A percentile compares a stretch with the other conserved stretches of the same genome.
Evolutionary conservation across 2,888 invertebrate species (phyloP).

Genomic region (Pollenia labialis): DNA sequence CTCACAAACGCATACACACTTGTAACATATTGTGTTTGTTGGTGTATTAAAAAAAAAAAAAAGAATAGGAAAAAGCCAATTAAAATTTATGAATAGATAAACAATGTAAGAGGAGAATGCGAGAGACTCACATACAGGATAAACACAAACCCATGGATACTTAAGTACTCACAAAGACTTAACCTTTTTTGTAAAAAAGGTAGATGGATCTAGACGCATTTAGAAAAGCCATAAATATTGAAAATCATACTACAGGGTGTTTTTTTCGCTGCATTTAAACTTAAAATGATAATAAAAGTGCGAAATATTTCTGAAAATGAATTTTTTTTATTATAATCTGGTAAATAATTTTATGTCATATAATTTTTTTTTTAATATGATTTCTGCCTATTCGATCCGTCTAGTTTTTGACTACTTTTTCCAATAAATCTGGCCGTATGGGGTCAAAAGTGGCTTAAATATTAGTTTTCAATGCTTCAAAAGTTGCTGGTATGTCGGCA

Average conservation of each 20-base stretch:
- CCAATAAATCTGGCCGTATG: too few species aligned
- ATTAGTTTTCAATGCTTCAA: too few species aligned
- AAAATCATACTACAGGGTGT: slow-evolving; percentile 11
- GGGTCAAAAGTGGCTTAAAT: too few species aligned
- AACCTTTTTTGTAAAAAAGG: neutral
- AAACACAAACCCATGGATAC: neutral
- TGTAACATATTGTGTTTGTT: slow-evolving; percentile 42
- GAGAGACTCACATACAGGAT: neutral
- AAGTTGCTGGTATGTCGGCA: too few species aligned
- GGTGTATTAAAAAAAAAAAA: slow-evolving; percentile 21
- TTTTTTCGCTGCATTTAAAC: too few species aligned
- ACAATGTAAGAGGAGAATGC: slow-evolving; percentile 11
- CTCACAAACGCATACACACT: neutral
- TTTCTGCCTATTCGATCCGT: too few species aligned
- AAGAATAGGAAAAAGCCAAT: slow-evolving; percentile 61
- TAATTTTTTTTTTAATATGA: too few species aligned
- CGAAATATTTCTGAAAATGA: too few species aligned
- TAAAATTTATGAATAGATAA: slow-evolving; percentile 65
- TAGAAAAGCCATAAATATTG: slow-evolving; percentile 50
- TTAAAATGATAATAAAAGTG: too few species aligned
- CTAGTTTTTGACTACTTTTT: too few species aligned
- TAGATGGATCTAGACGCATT: neutral
- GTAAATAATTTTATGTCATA: too few species aligned
- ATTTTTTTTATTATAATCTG: too few species aligned
- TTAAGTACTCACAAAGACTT: neutral